Evolutionary conservation across 2,113 vertebrate species (phyloP), one percentile per base, ranked within the genome.

Genomic region (Procavia capensis): DNA sequence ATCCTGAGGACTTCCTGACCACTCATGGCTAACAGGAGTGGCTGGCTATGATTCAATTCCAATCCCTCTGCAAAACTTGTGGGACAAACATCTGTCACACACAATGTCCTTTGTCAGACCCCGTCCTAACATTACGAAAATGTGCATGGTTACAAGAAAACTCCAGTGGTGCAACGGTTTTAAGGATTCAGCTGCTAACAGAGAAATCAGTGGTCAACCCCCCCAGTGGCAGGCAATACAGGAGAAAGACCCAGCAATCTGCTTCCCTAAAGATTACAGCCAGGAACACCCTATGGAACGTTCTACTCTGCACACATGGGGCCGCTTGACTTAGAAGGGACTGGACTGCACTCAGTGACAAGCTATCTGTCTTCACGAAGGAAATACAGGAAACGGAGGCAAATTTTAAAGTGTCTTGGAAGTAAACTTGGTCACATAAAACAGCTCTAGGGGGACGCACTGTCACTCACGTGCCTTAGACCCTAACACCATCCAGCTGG

Each of bases 351-450:
- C 27, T 9, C 61, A 50, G 61, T 1, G 11, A 41, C 9, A 19
- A 68, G n/a, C 10, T 24, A 17, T 19, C 61, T 80, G 7, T 88
- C 16, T 20, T 24, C 59, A 14, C n/a, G n/a, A 36, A 87, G n/a
- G 88, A 66, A n/a, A 43, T 16, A 24, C 36, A 39, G 6, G 31
- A 61, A 41, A n/a, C 1, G 2, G 22, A 80, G 31, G 20, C 29
- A 39, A 9, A 3, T 9, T 5, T 24, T 16, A 22, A 0, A 4
- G 36, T 36, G 29, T 22, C 54, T 9, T 9, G 5, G 45, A 39
- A 4, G 20, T 6, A 6, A 75, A 11, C 22, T 16, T 0, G 16
- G 19, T 1, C 14, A 16, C 1, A 1, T 41, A 3, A 31, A 43
- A 43, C 25, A 19, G 31, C 43, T 91, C 54, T 1, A 54, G 24